These are phyloP conservation scores for Plemyria rubiginata DNA, from an alignment of 2,888 invertebrate genomes.

Conservation along the genomic window DNA sequence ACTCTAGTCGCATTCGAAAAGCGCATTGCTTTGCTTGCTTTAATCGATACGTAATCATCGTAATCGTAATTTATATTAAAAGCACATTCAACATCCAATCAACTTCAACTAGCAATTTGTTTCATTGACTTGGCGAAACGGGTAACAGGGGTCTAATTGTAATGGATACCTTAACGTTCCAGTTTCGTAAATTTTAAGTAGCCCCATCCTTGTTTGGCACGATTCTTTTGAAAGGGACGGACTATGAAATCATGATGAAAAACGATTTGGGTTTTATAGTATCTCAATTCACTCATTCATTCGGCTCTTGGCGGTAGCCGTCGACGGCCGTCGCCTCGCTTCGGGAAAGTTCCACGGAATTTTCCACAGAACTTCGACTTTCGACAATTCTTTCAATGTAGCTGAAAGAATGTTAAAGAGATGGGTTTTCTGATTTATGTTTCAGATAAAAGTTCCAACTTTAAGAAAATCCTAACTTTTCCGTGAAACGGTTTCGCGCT, in stretches of 20 bases:
- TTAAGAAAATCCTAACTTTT: slow-evolving; percentile 15
- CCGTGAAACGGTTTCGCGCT: slow-evolving; percentile 6
- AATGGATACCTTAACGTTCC: slow-evolving; percentile 44
- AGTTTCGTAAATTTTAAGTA: slow-evolving; percentile 29
- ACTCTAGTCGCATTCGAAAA: neutral
- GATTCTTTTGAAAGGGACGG: slow-evolving; percentile 40
- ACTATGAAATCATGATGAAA: slow-evolving; percentile 32
- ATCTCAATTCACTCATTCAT: slow-evolving; percentile 52
- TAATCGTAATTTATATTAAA: neutral
- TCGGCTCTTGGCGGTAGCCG: slow-evolving; percentile 55
- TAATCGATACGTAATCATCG: neutral
- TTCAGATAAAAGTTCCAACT: slow-evolving; percentile 18
- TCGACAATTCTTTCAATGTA: slow-evolving; percentile 45
- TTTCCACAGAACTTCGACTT: slow-evolving; percentile 55
- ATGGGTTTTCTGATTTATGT: slow-evolving; percentile 30
- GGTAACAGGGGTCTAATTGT: slow-evolving; percentile 49
- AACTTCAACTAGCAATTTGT: slow-evolving; percentile 44
- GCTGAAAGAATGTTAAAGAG: slow-evolving; percentile 25
- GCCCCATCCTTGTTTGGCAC: slow-evolving; percentile 34
- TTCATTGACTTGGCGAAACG: slow-evolving; percentile 51
- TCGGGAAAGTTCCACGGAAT: slow-evolving; percentile 46
- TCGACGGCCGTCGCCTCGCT: slow-evolving; percentile 52
- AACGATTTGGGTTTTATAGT: slow-evolving; percentile 47
- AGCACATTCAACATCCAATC: slow-evolving; percentile 33
- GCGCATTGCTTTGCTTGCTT: neutral